phyloP scores from a whole-genome alignment of 2,113 vertebrate species.

The Datnioides undecimradiatus region DNA sequence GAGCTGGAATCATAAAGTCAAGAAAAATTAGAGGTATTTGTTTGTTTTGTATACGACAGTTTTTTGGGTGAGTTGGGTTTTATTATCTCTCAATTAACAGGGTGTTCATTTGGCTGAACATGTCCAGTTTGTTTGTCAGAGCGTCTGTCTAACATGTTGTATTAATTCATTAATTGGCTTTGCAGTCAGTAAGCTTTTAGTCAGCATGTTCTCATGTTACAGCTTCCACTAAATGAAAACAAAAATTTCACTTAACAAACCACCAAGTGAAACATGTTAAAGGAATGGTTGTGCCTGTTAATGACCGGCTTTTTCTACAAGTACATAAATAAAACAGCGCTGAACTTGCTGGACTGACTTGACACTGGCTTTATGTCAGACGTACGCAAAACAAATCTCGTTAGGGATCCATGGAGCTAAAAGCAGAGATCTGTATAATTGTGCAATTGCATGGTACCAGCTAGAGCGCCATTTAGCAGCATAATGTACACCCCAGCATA shows the following conservation, averaged over 20 bases:
- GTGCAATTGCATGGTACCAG: background rate
- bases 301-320: background rate
- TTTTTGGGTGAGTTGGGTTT: conserved; percentile 62
- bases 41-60: conserved; percentile 72
- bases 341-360: background rate
- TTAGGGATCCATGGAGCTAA: background rate
- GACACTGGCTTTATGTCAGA: background rate
- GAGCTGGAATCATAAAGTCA: conserved; percentile 76
- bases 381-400: background rate
- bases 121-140: conserved; percentile 58
- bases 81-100: conserved; percentile 71
- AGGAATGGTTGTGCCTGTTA: conserved; percentile 18
- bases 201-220: conserved; percentile 59
- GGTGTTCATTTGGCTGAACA: conserved; percentile 60
- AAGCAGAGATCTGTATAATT: background rate
- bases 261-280: conserved; percentile 39
- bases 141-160: conserved; percentile 59
- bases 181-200: conserved; percentile 64
- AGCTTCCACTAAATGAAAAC: conserved; percentile 60
- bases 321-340: background rate
- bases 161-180: conserved; percentile 74
- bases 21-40: conserved; percentile 68
- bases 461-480: background rate
- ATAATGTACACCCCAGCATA: background rate
- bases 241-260: conserved; percentile 31